Evolutionary conservation across 37 sponge, comb jelly and placozoan species (phyloP).

Genomic region (Diacarnus erythraeanus): DNA sequence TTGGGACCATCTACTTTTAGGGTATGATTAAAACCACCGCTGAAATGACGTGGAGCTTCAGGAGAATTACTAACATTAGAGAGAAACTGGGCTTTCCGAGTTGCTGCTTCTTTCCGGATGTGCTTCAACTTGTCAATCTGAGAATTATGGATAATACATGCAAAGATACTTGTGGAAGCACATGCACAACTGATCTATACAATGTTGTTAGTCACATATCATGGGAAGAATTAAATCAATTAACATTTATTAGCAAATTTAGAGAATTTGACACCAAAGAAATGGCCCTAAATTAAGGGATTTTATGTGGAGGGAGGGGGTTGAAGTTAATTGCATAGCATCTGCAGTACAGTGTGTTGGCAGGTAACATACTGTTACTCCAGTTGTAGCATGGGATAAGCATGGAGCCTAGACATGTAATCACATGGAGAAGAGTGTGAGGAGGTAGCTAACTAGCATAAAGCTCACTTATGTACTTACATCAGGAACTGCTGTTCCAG

Average conservation of each 20-base stretch:
- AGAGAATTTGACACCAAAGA: neutral
- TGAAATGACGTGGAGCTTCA: slow-evolving; percentile 5
- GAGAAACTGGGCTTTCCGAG: slow-evolving; percentile 49
- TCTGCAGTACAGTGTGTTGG: too few relatives aligned
- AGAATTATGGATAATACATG: neutral
- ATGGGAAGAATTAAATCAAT: neutral
- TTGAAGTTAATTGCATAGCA: too few relatives aligned
- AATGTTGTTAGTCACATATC: neutral
- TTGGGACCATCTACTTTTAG: too few relatives aligned
- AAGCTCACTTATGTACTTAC: neutral
- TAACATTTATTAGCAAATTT: neutral
- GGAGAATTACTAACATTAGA: slow-evolving; percentile 41
- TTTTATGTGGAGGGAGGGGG: too few relatives aligned
- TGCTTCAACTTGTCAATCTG: slow-evolving; percentile 49
- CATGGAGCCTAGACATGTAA: too few relatives aligned
- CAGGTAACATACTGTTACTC: too few relatives aligned
- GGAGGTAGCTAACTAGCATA: neutral
- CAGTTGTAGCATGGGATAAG: too few relatives aligned
- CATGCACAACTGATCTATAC: too few relatives aligned
- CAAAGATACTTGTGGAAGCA: too few relatives aligned
- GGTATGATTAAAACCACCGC: too few relatives aligned
- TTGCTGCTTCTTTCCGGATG: slow-evolving; percentile 46
- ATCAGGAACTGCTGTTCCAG: neutral
- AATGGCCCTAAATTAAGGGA: too few relatives aligned
- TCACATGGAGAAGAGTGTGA: too few relatives aligned